Conservation (phyloP, 2,888 invertebrate genomes). For the Lymantria monacha region DNA sequence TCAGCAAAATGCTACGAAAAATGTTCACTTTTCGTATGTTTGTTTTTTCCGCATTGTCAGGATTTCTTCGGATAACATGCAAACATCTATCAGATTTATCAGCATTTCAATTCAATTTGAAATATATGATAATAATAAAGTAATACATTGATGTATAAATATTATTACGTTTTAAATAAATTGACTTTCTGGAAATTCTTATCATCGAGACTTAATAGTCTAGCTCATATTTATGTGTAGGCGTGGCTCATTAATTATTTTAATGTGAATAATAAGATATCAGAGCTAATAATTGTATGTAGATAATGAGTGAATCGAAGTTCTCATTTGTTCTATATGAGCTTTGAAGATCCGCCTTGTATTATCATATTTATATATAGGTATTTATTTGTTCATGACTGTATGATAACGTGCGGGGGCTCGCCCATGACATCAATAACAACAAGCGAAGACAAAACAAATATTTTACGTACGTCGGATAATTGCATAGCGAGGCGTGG, state of each 20-base stretch:
- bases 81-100: too few relatives aligned
- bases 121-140: too few relatives aligned
- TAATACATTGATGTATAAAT: too few relatives aligned
- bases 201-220: too few relatives aligned
- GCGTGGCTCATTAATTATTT: conserved; percentile 6
- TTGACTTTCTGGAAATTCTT: too few relatives aligned
- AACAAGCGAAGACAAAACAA: conserved; percentile 63
- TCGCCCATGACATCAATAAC: conserved; percentile 78
- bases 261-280: conserved; percentile 5
- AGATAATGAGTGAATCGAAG: conserved; percentile 23
- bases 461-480: conserved; percentile 59
- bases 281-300: neutral
- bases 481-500: conserved; percentile 64
- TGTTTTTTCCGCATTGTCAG: too few relatives aligned
- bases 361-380: conserved; percentile 26
- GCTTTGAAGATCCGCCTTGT: conserved; percentile 51
- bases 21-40: too few relatives aligned
- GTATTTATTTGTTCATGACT: conserved; percentile 25
- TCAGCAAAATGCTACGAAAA: too few relatives aligned
- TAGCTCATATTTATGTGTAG: neutral
- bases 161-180: too few relatives aligned
- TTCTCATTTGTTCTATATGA: conserved; percentile 18
- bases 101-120: too few relatives aligned
- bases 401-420: conserved; percentile 67
- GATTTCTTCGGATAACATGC: too few relatives aligned